Percentiles rank a stretch among this genome's conserved stretches.
These are phyloP conservation scores for Xestia sexstrigata DNA, from an alignment of 2,888 invertebrate genomes.

Conservation along the genomic window DNA sequence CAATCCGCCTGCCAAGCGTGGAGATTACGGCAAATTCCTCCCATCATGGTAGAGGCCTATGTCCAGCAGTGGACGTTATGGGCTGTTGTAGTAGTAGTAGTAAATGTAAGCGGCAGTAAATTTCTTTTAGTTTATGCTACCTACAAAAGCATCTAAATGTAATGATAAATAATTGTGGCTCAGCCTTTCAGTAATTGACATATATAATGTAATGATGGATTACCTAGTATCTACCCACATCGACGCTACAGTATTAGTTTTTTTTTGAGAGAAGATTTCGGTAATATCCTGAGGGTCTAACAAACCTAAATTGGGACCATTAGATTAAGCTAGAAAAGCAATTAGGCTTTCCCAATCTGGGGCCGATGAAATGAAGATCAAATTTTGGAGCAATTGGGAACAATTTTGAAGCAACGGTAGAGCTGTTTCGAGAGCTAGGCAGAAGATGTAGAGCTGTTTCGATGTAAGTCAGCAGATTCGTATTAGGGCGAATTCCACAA, in stretches of 20 bases:
- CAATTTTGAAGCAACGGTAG: not conserved
- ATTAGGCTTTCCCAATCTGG: not conserved
- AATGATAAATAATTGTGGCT: not conserved
- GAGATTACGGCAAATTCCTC: too few relatives aligned
- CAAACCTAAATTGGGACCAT: not conserved
- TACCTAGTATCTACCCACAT: not conserved
- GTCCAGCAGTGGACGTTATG: too few relatives aligned
- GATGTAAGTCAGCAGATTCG: not conserved
- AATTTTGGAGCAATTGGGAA: not conserved
- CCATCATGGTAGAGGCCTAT: too few relatives aligned
- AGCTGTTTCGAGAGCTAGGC: not conserved
- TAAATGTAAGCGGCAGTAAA: not conserved
- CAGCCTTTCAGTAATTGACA: not conserved
- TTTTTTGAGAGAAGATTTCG: not conserved
- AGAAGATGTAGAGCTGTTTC: not conserved
- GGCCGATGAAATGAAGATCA: slow-evolving; percentile 12
- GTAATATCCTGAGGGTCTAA: not conserved
- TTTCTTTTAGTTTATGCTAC: not conserved
- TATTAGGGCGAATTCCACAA: not conserved
- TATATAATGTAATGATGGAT: slow-evolving; percentile 3
- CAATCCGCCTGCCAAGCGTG: too few relatives aligned
- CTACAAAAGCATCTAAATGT: not conserved
- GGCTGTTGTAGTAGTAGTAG: too few relatives aligned
- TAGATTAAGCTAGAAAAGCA: not conserved
- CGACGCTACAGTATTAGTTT: not conserved